Conservation (phyloP, 2,888 invertebrate species). For the Ormyrus labotus region DNA sequence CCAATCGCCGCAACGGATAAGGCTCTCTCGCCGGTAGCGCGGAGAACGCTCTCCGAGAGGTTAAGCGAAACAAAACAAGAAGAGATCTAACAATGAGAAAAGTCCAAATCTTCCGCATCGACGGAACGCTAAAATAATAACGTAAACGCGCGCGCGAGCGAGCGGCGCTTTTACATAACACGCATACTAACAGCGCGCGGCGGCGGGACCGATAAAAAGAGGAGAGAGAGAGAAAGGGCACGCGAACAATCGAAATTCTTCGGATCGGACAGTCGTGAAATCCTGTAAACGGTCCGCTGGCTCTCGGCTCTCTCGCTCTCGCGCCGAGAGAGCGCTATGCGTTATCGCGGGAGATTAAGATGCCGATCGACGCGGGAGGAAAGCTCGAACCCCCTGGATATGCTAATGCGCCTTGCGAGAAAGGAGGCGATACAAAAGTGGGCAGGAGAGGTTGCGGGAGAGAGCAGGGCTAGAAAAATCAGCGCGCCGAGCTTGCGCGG, state of each 20-base stretch:
- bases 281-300: constrained; percentile 55
- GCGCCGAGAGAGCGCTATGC: constrained; percentile 39
- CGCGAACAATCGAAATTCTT: constrained; percentile 58
- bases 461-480: constrained; percentile 20
- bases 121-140: constrained; percentile 53
- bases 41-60: too few species aligned
- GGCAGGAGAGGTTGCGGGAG: background rate
- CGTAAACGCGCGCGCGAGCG: constrained; percentile 31
- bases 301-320: constrained; percentile 30
- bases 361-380: constrained; percentile 65
- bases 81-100: constrained; percentile 19
- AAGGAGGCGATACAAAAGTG: constrained; percentile 26
- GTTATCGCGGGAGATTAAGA: constrained; percentile 72
- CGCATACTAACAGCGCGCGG: constrained; percentile 1
- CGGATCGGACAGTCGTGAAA: constrained; percentile 58
- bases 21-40: too few species aligned
- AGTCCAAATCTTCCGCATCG: constrained; percentile 47
- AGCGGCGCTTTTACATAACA: constrained; percentile 38
- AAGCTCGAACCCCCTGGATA: constrained; percentile 53
- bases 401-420: constrained; percentile 55
- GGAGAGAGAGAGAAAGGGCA: constrained; percentile 4
- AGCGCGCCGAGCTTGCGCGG: constrained; percentile 5
- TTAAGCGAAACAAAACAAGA: background rate
- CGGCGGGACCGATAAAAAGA: constrained; percentile 40
- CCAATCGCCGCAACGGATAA: background rate